Evolutionary conservation across 2,888 invertebrate genomes (phyloP).

Genomic region (Dynastes maya): DNA sequence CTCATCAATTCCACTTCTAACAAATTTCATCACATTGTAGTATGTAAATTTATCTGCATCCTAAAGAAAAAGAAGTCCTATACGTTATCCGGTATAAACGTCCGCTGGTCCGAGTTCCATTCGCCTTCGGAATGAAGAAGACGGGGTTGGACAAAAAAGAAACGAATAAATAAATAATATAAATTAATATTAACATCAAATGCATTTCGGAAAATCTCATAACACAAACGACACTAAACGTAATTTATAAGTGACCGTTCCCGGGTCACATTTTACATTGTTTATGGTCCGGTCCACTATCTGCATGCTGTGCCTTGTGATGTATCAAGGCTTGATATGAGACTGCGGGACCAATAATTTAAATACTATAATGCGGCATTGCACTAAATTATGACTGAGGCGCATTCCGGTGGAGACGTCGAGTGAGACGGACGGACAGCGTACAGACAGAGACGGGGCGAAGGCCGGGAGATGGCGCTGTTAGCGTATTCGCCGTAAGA

Average conservation of each 20-base stretch:
- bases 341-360: slow-evolving; percentile 60
- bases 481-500: slow-evolving; percentile 33
- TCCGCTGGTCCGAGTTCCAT: slow-evolving; percentile 5
- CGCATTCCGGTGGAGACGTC: slow-evolving; percentile 50
- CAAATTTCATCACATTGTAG: slow-evolving; percentile 36
- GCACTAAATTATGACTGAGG: slow-evolving; percentile 58
- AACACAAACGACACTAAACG: slow-evolving; percentile 56
- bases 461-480: slow-evolving; percentile 43
- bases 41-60: slow-evolving; percentile 31
- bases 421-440: slow-evolving; percentile 25
- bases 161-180: slow-evolving; percentile 43
- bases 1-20: slow-evolving; percentile 15
- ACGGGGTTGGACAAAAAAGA: slow-evolving; percentile 22
- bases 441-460: slow-evolving; percentile 15
- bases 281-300: slow-evolving; percentile 56
- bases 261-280: slow-evolving; percentile 57
- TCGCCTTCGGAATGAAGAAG: slow-evolving; percentile 14
- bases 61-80: slow-evolving; percentile 11
- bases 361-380: slow-evolving; percentile 59
- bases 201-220: slow-evolving; percentile 51
- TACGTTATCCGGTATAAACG: slow-evolving; percentile 18
- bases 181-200: slow-evolving; percentile 52
- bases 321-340: slow-evolving; percentile 60
- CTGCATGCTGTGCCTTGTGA: slow-evolving; percentile 57
- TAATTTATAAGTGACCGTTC: slow-evolving; percentile 56